Evolutionary conservation across 2,113 vertebrate species (phyloP), one percentile per base, ranked within the genome.

Genomic region (Athene noctua): DNA sequence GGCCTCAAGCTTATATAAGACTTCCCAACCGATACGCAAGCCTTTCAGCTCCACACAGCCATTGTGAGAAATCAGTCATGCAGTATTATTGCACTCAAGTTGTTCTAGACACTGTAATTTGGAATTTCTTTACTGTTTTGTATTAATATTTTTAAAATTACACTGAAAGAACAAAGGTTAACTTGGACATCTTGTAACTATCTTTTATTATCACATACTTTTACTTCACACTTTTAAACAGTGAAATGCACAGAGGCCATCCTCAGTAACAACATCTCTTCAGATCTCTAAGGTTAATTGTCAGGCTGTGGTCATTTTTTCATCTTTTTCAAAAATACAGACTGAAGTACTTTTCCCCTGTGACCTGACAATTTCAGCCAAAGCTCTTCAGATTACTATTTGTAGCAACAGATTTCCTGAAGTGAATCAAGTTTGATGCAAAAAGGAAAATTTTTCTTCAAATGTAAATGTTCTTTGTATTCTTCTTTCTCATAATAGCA

Each of bases 391-490:
- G 32, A 84, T 67, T 79, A 84, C 12, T 46, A 54, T 82, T 90
- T 65, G 10, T 66, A 87, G 62, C 25, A 62, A 79, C 27, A 65
- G 55, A 86, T 94, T 91, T 86, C 78, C 84, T 74, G 32, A 82
- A 89, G 52, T 67, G 74, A 88, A 83, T 46, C 6, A 81, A 90
- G 63, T 61, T 29, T 67, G 51, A 82, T 58, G 36, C 21, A 86
- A 77, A 85, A 36, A 65, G 49, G 59, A 49, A 90, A 70, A 17
- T 79, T 89, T 86, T 96, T 88, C 82, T 93, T 93, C 77, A 91
- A 81, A 70, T 79, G 68, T 18, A 87, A 65, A 87, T 86, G 84
- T 83, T 93, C 82, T 97, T 95, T 86, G 82, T 77, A 71, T 36
- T 80, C 36, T 87, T 72, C 38, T 73, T 84, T 57, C 42, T 82